Percentiles rank a stretch among this genome's conserved stretches.
phyloP scores from a whole-genome alignment of 2,888 invertebrate species.

The Drosophila cracens region DNA sequence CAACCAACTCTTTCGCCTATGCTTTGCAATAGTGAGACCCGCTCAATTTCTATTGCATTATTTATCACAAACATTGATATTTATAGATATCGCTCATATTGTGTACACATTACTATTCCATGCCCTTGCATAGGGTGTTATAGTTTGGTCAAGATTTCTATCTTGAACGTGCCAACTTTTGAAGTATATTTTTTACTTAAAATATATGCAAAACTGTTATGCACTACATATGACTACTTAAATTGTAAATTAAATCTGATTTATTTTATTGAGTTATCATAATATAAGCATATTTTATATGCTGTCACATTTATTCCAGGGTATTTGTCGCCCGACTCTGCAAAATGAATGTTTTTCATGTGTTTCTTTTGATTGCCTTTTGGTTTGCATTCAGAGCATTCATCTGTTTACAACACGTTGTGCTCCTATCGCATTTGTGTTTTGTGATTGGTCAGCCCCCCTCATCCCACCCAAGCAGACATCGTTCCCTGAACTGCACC shows the following conservation, averaged over 20 bases:
- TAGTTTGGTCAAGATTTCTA: background rate
- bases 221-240: fast-evolving
- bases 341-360: background rate
- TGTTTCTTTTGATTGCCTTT: constrained; percentile 52
- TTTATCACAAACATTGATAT: constrained; percentile 67
- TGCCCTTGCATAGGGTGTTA: constrained; percentile 4
- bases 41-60: constrained; percentile 65
- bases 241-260: background rate
- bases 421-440: constrained; percentile 33
- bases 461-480: background rate
- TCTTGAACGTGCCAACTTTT: background rate
- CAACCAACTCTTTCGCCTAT: background rate
- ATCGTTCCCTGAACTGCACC: background rate
- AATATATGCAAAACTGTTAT: background rate
- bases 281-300: background rate
- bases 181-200: background rate
- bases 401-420: constrained; percentile 46
- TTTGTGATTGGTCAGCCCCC: constrained; percentile 23
- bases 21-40: constrained; percentile 19
- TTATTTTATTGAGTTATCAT: background rate
- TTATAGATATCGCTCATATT: constrained; percentile 55
- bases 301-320: constrained; percentile 1
- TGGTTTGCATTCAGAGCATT: constrained; percentile 46
- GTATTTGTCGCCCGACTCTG: constrained; percentile 14
- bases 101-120: constrained; percentile 5